These are phyloP conservation scores for Chrysochloris asiatica DNA, from an alignment of 2,113 vertebrate species.

Conservation along the genomic window DNA sequence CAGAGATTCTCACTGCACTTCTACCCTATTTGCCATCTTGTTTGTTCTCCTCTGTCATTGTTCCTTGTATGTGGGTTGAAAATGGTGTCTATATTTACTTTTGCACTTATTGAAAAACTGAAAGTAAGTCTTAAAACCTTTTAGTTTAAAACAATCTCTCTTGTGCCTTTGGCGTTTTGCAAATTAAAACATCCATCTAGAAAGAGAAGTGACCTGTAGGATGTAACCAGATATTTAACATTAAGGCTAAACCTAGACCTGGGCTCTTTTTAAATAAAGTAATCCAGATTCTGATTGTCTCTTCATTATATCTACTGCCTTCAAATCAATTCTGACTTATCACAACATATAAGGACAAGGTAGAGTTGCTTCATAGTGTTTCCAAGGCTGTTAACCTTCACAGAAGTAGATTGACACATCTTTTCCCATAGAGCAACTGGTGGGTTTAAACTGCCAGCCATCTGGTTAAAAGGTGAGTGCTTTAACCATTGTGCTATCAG, in stretches of 20 bases:
- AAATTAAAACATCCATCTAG: neutral
- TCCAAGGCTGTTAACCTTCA: neutral
- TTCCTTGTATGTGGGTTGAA: no score
- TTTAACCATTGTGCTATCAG: neutral
- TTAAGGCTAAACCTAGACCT: neutral
- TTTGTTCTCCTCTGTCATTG: no score
- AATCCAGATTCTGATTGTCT: neutral
- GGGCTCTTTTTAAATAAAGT: neutral
- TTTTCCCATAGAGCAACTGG: neutral
- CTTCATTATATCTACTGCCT: neutral
- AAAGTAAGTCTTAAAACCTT: neutral
- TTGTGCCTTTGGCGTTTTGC: neutral
- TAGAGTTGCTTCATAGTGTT: neutral
- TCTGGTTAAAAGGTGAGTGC: no score
- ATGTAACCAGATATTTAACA: neutral
- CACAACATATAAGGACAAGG: no score
- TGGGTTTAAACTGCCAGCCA: neutral
- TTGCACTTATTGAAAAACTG: neutral
- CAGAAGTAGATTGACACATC: neutral
- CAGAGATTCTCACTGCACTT: no score
- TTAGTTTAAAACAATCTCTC: neutral
- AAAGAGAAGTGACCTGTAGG: neutral
- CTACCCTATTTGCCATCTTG: no score
- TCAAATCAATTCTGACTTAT: neutral
- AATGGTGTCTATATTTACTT: neutral